A percentile compares a stretch with the other conserved stretches of the same genome.
These are phyloP conservation scores for Oncorhynchus kisutch DNA, from an alignment of 2,113 vertebrate genomes.

Conservation along the genomic window DNA sequence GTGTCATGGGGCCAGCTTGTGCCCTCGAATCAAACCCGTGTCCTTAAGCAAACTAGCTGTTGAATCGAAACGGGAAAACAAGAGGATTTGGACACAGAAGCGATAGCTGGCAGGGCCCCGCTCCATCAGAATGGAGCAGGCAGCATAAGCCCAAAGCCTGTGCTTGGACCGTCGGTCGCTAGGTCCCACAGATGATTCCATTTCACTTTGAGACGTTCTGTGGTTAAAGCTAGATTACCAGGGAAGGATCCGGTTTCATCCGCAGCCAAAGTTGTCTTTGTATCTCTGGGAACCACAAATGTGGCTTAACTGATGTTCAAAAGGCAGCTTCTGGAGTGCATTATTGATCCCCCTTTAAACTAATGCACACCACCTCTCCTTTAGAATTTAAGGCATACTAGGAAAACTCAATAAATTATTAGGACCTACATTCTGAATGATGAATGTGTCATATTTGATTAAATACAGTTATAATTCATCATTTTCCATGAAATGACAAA, in stretches of 20 bases:
- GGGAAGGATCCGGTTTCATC: not conserved
- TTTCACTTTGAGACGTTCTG: not conserved
- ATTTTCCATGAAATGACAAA: too few species aligned
- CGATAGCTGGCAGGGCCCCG: not conserved
- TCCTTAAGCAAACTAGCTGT: constrained; percentile 4
- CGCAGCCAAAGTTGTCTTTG: not conserved
- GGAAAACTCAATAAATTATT: too few species aligned
- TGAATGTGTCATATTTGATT: too few species aligned
- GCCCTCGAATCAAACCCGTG: constrained; percentile 15
- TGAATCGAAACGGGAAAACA: not conserved
- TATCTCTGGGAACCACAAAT: not conserved
- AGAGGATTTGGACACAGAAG: not conserved
- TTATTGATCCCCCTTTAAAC: not conserved
- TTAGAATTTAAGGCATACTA: too few species aligned
- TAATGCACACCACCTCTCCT: too few species aligned
- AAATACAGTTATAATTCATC: too few species aligned
- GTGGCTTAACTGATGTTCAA: not conserved
- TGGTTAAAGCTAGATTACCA: not conserved
- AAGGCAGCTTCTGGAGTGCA: not conserved
- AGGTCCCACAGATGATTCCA: not conserved
- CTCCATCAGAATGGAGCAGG: not conserved
- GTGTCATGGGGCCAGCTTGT: constrained; percentile 2
- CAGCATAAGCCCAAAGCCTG: not conserved
- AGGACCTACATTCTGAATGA: too few species aligned
- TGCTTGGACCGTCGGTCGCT: not conserved